Evolutionary conservation across 2,113 vertebrate species (phyloP).

Genomic region (Limnothrissa miodon): DNA sequence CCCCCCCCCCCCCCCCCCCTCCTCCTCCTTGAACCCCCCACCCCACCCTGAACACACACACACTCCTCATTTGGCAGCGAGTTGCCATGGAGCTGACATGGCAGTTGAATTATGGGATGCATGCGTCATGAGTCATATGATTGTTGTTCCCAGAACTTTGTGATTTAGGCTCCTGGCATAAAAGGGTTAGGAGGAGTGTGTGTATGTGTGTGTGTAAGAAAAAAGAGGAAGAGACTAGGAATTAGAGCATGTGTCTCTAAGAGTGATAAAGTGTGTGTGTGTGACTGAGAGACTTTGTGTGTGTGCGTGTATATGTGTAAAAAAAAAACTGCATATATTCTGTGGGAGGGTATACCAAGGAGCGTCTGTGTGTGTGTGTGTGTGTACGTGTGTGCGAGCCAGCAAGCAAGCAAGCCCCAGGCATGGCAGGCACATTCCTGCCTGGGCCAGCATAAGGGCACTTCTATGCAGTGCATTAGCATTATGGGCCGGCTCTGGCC

Average conservation of each 20-base stretch:
- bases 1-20: slow-evolving; percentile 24
- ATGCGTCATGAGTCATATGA: slow-evolving; percentile 72
- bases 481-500: background rate
- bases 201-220: background rate
- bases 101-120: slow-evolving; percentile 76
- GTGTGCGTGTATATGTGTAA: slow-evolving; percentile 49
- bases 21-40: background rate
- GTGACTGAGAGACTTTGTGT: slow-evolving; percentile 34
- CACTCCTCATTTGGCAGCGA: slow-evolving; percentile 46
- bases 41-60: background rate
- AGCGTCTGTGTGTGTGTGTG: slow-evolving; percentile 24
- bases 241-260: background rate
- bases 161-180: slow-evolving; percentile 58
- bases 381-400: slow-evolving; percentile 33
- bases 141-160: slow-evolving; percentile 64
- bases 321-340: slow-evolving; percentile 45
- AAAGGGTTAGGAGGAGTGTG: slow-evolving; percentile 34
- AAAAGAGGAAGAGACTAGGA: background rate
- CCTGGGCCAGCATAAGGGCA: slow-evolving; percentile 44
- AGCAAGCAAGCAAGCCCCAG: slow-evolving; percentile 25
- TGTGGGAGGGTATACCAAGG: no score
- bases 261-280: background rate
- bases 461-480: background rate
- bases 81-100: slow-evolving; percentile 68
- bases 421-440: slow-evolving; percentile 45